These are phyloP conservation scores for Protomyctophum bolini DNA, from an alignment of 2,113 vertebrate species.

Conservation along the genomic window DNA sequence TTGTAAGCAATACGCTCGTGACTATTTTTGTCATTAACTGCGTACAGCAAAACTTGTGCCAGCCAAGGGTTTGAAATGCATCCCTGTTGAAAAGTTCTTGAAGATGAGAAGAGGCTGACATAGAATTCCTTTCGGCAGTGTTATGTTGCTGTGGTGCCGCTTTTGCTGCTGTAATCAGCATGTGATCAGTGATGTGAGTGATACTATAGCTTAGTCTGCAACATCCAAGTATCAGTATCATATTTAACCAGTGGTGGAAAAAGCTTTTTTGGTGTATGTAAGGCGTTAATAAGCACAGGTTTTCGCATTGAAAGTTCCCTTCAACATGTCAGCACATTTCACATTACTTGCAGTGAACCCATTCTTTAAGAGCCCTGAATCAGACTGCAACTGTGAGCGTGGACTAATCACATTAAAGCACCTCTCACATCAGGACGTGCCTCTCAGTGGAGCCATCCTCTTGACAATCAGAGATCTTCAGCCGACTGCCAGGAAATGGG, in stretches of 20 bases:
- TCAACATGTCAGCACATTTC: slow-evolving; percentile 29
- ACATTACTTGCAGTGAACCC: slow-evolving; percentile 52
- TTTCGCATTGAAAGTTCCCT: slow-evolving; percentile 19
- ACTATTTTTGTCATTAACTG: slow-evolving; percentile 5
- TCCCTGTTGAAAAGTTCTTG: slow-evolving; percentile 18
- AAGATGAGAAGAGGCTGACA: slow-evolving; percentile 38
- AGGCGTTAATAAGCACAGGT: not conserved
- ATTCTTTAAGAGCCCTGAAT: slow-evolving; percentile 52
- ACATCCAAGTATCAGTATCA: slow-evolving; percentile 48
- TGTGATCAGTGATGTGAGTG: slow-evolving; percentile 37
- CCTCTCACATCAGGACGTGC: slow-evolving; percentile 66
- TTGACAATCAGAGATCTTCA: slow-evolving; percentile 66
- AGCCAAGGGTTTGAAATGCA: slow-evolving; percentile 38
- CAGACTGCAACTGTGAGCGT: slow-evolving; percentile 58
- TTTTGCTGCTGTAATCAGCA: slow-evolving; percentile 37
- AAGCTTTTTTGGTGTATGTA: not conserved
- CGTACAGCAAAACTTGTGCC: slow-evolving; percentile 29
- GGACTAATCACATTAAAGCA: slow-evolving; percentile 73
- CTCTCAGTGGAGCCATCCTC: slow-evolving; percentile 67
- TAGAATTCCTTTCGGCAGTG: slow-evolving; percentile 28
- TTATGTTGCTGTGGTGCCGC: slow-evolving; percentile 26
- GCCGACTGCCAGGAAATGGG: slow-evolving; percentile 20
- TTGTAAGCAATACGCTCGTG: slow-evolving; percentile 40
- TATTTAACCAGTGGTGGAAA: slow-evolving; percentile 2
- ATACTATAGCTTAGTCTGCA: slow-evolving; percentile 35